Base-by-base conservation (phyloP, 2,797 vertebrate species). In the Acrossocheilus fasciatus region DNA sequence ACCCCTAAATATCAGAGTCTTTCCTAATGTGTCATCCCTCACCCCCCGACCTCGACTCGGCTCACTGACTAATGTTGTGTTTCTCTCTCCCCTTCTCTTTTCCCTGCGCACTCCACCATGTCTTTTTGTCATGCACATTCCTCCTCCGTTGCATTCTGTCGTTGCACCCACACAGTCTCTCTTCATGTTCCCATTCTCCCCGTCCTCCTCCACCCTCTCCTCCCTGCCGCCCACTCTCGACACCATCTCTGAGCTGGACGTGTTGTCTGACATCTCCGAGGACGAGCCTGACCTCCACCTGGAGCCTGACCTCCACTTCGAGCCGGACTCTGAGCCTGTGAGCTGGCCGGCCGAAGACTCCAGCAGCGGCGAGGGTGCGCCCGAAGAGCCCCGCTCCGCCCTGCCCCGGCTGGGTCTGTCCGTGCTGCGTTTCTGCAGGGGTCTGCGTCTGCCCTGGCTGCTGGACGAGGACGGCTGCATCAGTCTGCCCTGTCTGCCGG, bases 191-290 rank as follows among this genome's bases (percentile, higher is more conserved):
- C 95, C 95, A 0, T 92, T 96, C 20, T 96, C 96, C 84, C 96
- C 96, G 11, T 96, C 96, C 36, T 94, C 90, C 89, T 95, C 92
- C 89, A 95, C 93, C 72, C 91, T 94, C 85, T 95, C 96, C 91
- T 96, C 95, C 88, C 94, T 95, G 86, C 94, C 95, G 47, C 94
- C 93, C 9, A 94, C 94, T 86, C 93, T 97, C 18, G 92, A 96
- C 91, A 94, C 96, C 26, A 95, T 98, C 93, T 97, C 95, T 0
- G 98, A 99, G 94, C 86, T 97, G 4, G 97, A 98, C 86, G 88
- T 95, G 77, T 94, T 98, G 75, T 98, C 98, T 41, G 97, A 98
- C 92, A 97, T 97, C 95, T 98, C 96, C 0, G 97, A 99, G 93
- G 97, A 98, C 57, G 97, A 97, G 85, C 92, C 93, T 83, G 85